Evolutionary conservation across 2,888 invertebrate species (phyloP).

Genomic region (Oscheius sp.): DNA sequence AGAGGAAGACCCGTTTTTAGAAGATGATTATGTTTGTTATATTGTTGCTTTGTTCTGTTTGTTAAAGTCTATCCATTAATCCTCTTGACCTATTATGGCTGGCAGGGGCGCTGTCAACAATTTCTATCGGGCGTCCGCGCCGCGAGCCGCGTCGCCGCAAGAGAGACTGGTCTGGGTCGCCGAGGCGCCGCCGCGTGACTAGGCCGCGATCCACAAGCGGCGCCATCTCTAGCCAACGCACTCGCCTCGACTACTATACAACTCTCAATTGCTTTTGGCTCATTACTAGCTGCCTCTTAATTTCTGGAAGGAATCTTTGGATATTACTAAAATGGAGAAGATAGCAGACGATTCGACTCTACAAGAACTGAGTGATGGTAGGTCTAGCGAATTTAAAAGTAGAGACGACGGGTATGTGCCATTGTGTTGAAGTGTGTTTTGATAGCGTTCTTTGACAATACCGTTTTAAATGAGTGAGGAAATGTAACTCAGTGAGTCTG

Average conservation of each 20-base stretch:
- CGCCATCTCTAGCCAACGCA: not conserved
- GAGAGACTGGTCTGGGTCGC: not conserved
- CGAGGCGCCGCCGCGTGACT: slow-evolving; percentile 6
- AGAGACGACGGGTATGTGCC: no score
- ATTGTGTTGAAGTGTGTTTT: no score
- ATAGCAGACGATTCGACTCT: no score
- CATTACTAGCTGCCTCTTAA: not conserved
- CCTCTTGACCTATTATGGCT: not conserved
- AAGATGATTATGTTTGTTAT: not conserved
- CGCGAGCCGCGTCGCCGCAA: not conserved
- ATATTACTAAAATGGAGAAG: no score
- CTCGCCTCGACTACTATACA: not conserved
- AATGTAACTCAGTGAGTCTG: no score
- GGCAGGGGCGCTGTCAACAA: not conserved
- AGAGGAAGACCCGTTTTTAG: slow-evolving; percentile 53
- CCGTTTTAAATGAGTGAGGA: no score
- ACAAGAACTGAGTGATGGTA: no score
- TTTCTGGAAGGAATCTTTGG: no score
- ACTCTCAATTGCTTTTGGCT: not conserved
- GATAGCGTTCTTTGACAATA: no score
- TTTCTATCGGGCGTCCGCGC: not conserved
- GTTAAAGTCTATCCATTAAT: not conserved
- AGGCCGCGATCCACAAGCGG: not conserved
- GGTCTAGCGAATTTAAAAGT: no score
- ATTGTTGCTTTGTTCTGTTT: slow-evolving; percentile 14